Percentiles rank a stretch among this genome's conserved stretches.
These are phyloP conservation scores for Poeciliopsis infans DNA, from an alignment of 2,797 vertebrate genomes.

Conservation along the genomic window DNA sequence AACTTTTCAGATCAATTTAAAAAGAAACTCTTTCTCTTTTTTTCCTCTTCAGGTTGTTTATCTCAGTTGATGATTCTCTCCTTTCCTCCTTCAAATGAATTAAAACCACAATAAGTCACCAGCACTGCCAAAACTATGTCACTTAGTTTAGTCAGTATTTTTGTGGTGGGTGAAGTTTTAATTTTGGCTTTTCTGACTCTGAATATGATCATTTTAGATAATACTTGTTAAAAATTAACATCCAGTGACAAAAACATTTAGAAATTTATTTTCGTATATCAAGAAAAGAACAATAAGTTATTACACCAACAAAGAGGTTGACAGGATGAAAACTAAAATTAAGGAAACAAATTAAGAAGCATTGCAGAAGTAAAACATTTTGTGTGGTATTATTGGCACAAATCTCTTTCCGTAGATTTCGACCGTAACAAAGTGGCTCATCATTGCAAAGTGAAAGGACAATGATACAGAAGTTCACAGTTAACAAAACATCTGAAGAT, in stretches of 20 bases:
- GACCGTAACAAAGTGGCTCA: background rate
- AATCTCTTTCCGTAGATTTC: background rate
- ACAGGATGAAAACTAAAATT: background rate
- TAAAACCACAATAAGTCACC: background rate
- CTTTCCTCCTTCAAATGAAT: background rate
- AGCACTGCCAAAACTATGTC: background rate
- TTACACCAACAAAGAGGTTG: no score
- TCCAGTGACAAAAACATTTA: no score
- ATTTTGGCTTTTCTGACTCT: background rate
- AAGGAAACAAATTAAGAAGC: background rate
- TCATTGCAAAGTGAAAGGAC: background rate
- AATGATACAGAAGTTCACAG: background rate
- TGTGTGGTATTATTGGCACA: no score
- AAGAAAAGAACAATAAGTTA: no score
- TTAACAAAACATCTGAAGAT: background rate
- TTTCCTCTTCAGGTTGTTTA: background rate
- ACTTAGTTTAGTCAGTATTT: background rate
- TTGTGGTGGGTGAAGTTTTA: background rate
- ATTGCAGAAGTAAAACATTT: background rate
- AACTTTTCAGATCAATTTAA: background rate
- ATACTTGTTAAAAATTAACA: background rate
- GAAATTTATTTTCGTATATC: no score
- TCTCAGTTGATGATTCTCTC: background rate
- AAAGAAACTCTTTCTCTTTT: background rate
- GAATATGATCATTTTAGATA: background rate